Percentiles rank a stretch among this genome's conserved stretches.
Evolutionary conservation across 2,113 vertebrate species (phyloP).

Genomic region (Rissa tridactyla): DNA sequence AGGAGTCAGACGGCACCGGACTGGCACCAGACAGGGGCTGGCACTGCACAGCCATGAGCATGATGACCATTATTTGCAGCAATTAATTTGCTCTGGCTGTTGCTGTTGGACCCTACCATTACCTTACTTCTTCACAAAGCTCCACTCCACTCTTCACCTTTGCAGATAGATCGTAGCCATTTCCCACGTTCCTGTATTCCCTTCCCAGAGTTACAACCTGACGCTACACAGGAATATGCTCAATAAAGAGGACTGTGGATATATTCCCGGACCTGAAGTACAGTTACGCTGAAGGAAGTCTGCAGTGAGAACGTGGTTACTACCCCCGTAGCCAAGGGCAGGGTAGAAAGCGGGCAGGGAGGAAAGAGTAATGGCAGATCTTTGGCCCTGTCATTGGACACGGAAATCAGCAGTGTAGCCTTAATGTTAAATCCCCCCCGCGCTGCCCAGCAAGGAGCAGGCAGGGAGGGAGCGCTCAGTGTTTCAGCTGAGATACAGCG

Average conservation of each 20-base stretch:
- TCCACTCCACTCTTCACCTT: background rate
- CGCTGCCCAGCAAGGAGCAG: background rate
- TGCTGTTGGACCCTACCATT: background rate
- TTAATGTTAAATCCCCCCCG: background rate
- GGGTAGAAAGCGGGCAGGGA: background rate
- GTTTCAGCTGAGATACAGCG: background rate
- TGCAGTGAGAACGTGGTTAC: background rate
- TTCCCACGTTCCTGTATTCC: background rate
- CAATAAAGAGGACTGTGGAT: background rate
- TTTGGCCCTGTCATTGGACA: background rate
- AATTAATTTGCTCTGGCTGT: background rate
- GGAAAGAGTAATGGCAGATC: background rate
- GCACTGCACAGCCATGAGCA: background rate
- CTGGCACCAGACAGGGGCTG: background rate
- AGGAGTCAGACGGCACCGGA: background rate
- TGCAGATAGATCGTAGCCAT: background rate
- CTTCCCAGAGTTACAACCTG: background rate
- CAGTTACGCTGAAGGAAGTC: background rate
- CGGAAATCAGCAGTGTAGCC: background rate
- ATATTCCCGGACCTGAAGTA: background rate
- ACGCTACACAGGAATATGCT: rapidly evolving
- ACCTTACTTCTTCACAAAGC: background rate
- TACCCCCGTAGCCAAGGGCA: background rate
- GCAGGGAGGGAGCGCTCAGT: background rate
- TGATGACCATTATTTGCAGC: background rate